A percentile compares a stretch with the other conserved stretches of the same genome.
Conservation (phyloP, 2,797 vertebrate genomes). For the Antrozous pallidus region DNA sequence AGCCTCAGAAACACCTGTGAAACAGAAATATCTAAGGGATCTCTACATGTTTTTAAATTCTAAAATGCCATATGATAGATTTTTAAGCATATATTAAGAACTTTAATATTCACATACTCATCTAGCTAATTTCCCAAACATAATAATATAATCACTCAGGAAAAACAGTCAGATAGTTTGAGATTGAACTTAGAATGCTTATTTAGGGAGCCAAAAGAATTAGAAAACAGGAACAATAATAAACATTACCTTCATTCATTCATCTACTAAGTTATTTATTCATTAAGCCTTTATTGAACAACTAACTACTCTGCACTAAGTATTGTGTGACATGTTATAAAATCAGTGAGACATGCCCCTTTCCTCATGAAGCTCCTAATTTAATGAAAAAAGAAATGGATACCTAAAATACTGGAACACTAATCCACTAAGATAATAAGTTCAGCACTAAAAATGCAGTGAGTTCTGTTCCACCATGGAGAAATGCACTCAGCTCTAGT, state of each 20-base stretch:
- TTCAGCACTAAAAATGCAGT: not conserved
- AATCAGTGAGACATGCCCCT: not conserved
- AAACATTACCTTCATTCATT: not conserved
- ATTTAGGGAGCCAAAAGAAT: not conserved
- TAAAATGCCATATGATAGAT: not conserved
- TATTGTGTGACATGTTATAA: not conserved
- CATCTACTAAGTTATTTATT: not conserved
- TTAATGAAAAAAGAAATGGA: not conserved
- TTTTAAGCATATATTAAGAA: not conserved
- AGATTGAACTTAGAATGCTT: not conserved
- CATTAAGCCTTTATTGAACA: not conserved
- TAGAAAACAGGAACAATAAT: not conserved
- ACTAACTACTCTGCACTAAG: not conserved
- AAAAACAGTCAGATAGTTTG: not conserved
- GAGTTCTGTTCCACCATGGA: not conserved
- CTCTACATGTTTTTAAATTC: not conserved
- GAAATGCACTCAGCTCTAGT: not conserved
- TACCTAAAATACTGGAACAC: not conserved
- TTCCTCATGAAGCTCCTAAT: not conserved
- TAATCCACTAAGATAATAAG: not conserved
- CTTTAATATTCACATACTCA: not conserved
- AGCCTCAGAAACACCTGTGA: not conserved
- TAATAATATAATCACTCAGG: not conserved
- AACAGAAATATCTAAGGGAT: not conserved
- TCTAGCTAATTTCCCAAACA: conserved; percentile 20